Evolutionary conservation across 2,888 invertebrate species (phyloP).

Genomic region (Drosophila melanosoma): DNA sequence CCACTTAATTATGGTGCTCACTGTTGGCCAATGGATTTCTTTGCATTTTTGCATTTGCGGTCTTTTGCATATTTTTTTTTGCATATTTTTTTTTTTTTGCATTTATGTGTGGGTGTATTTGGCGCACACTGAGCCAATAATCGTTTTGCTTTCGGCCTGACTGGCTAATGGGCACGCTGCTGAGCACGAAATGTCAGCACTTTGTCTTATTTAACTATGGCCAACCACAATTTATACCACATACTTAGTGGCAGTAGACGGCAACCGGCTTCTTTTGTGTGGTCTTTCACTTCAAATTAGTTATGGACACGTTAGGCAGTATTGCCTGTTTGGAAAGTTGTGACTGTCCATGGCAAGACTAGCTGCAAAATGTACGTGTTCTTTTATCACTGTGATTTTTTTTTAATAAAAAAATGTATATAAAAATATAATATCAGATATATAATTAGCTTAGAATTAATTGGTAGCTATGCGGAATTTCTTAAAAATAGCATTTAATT

Average conservation of each 20-base stretch:
- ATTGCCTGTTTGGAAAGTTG: constrained; percentile 23
- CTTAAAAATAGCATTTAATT: not conserved
- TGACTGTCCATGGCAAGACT: not conserved
- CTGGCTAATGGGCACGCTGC: constrained; percentile 69
- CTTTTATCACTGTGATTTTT: not conserved
- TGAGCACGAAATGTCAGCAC: constrained; percentile 73
- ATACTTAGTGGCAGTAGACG: constrained; percentile 35
- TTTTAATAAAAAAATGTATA: not conserved
- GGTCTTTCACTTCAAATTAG: constrained; percentile 52
- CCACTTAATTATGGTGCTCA: constrained; percentile 52
- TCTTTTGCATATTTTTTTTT: too few species aligned
- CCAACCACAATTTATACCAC: constrained; percentile 38
- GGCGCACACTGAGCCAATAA: constrained; percentile 47
- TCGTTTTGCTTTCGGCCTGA: constrained; percentile 64
- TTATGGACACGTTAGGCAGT: constrained; percentile 38
- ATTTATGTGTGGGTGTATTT: constrained; percentile 47
- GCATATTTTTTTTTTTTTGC: too few species aligned
- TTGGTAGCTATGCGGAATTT: not conserved
- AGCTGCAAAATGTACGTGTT: constrained; percentile 2
- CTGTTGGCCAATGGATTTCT: constrained; percentile 16
- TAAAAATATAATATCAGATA: not conserved
- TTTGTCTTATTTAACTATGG: constrained; percentile 60
- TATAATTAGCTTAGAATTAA: not conserved
- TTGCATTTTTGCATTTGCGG: not conserved
- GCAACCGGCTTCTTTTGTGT: constrained; percentile 39